These are phyloP conservation scores for Dreissena polymorpha DNA, from an alignment of 1,140 invertebrate genomes.

Conservation along the genomic window DNA sequence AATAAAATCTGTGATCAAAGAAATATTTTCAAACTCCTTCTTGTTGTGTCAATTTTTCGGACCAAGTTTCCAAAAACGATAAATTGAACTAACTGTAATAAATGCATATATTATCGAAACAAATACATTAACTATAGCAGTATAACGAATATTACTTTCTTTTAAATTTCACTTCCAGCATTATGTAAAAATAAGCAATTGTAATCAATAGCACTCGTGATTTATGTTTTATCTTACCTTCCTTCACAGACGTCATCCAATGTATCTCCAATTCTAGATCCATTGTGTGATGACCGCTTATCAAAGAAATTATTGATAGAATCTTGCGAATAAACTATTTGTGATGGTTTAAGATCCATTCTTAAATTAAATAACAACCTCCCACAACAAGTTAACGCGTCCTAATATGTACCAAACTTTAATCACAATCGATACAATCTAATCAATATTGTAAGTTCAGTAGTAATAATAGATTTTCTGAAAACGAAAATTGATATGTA, in stretches of 20 bases:
- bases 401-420: too few relatives aligned
- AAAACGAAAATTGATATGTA: too few relatives aligned
- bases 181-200: neutral
- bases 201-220: neutral
- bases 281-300: neutral
- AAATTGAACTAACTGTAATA: too few relatives aligned
- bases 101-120: neutral
- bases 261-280: conserved; percentile 47
- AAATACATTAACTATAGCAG: neutral
- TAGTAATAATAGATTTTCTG: too few relatives aligned
- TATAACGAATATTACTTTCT: neutral
- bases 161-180: neutral
- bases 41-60: too few relatives aligned
- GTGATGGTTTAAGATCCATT: conserved; percentile 41
- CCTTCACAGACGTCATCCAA: conserved; percentile 43
- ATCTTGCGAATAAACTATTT: conserved; percentile 52
- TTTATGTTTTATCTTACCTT: neutral
- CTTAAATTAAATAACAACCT: too few relatives aligned
- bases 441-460: too few relatives aligned
- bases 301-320: conserved; percentile 32
- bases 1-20: too few relatives aligned
- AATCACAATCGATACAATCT: too few relatives aligned
- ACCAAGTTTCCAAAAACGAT: too few relatives aligned
- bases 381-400: too few relatives aligned
- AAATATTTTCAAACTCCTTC: too few relatives aligned